Conservation (phyloP, 2,113 vertebrate species). For the Pithys albifrons region DNA sequence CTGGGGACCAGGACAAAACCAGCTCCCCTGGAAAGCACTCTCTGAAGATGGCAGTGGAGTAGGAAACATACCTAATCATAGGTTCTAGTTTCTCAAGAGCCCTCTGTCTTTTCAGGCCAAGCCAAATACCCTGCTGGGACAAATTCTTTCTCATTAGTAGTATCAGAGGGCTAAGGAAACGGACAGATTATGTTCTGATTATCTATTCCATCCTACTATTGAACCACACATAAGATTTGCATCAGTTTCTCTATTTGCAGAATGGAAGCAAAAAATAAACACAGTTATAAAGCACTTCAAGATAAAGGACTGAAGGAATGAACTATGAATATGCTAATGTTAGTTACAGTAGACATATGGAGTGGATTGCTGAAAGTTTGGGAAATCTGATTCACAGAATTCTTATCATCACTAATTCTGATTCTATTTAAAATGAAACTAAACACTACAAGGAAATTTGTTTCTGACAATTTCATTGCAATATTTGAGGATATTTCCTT, state of each 20-base stretch:
- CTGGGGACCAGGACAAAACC: not conserved
- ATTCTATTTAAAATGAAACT: not conserved
- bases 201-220: not conserved
- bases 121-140: not conserved
- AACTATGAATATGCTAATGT: not conserved
- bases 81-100: not conserved
- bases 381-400: not conserved
- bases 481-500: not conserved
- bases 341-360: not conserved
- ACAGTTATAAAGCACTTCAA: not conserved
- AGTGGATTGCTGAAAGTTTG: not conserved
- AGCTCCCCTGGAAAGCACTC: not conserved
- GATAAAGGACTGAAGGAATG: not conserved
- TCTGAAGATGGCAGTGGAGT: not conserved
- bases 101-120: not conserved
- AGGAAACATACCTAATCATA: not conserved
- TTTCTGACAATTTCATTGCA: not conserved
- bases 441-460: not conserved
- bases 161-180: not conserved
- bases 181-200: not conserved
- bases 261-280: not conserved
- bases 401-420: not conserved
- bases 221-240: not conserved
- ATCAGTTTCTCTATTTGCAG: not conserved
- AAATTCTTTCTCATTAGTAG: not conserved